A percentile compares a stretch with the other conserved stretches of the same genome.
Evolutionary conservation across 1,140 invertebrate genomes (phyloP).

Genomic region (Diachasma alloeum): DNA sequence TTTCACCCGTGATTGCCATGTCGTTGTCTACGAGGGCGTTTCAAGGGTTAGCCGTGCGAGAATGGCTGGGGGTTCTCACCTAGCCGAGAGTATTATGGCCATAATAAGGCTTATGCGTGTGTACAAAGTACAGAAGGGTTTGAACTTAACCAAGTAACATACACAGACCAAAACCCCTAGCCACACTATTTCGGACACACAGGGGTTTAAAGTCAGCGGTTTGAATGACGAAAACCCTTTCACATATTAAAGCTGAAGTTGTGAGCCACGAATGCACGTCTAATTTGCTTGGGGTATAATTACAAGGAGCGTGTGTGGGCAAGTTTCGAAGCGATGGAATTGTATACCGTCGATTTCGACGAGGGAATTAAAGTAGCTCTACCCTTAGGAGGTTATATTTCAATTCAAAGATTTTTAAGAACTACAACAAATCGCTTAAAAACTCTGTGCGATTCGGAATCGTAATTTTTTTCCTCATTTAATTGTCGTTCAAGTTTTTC

Average conservation of each 20-base stretch:
- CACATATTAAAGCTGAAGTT: not conserved
- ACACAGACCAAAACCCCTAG: not conserved
- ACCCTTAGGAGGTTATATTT: too few relatives aligned
- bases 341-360: not conserved
- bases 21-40: not conserved
- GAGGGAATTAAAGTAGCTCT: not conserved
- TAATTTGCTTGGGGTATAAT: not conserved
- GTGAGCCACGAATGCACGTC: not conserved
- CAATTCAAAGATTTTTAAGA: too few relatives aligned
- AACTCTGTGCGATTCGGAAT: too few relatives aligned
- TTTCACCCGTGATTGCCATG: not conserved
- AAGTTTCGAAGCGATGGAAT: not conserved
- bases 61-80: not conserved
- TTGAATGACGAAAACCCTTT: too few relatives aligned
- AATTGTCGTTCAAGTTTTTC: too few relatives aligned
- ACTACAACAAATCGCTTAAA: too few relatives aligned
- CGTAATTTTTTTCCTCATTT: too few relatives aligned
- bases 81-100: not conserved
- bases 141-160: not conserved
- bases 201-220: too few relatives aligned
- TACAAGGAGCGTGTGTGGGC: not conserved
- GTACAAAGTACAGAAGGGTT: not conserved
- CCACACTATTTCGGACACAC: not conserved
- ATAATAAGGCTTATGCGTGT: constrained; percentile 13
- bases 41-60: not conserved